Percentiles rank a stretch among this genome's conserved stretches.
phyloP scores from a whole-genome alignment of 2,888 invertebrate species.

The Papilio demoleus region DNA sequence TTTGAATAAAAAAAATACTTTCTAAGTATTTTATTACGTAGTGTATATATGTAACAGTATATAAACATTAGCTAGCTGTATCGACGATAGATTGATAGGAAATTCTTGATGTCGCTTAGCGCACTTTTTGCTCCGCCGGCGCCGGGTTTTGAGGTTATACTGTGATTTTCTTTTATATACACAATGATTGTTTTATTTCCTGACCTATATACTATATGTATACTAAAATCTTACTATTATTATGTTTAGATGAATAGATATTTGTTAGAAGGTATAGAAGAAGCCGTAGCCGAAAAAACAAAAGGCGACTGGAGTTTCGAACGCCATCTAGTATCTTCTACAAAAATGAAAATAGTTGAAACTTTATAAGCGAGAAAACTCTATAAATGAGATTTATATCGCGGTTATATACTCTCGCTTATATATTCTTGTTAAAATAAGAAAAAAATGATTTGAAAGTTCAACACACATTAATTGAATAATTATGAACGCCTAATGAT shows the following conservation, averaged over 20 bases:
- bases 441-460: background rate
- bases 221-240: background rate
- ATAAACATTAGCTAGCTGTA: slow-evolving; percentile 2
- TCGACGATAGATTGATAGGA: slow-evolving; percentile 21
- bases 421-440: too few relatives aligned
- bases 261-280: background rate
- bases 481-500: background rate
- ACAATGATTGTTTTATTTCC: background rate
- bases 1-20: background rate
- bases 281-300: too few relatives aligned
- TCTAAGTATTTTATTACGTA: background rate
- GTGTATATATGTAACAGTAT: background rate
- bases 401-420: too few relatives aligned
- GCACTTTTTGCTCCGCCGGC: slow-evolving; percentile 20
- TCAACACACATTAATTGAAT: background rate
- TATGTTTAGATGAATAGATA: background rate
- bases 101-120: slow-evolving; percentile 21
- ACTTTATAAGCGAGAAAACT: too few relatives aligned
- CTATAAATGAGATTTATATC: too few relatives aligned
- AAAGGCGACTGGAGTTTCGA: too few relatives aligned
- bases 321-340: too few relatives aligned
- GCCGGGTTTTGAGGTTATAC: slow-evolving; percentile 20
- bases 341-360: too few relatives aligned
- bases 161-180: background rate
- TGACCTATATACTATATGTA: background rate